Evolutionary conservation across 2,797 vertebrate genomes (phyloP).

Genomic region (Pogonophryne albipinna): DNA sequence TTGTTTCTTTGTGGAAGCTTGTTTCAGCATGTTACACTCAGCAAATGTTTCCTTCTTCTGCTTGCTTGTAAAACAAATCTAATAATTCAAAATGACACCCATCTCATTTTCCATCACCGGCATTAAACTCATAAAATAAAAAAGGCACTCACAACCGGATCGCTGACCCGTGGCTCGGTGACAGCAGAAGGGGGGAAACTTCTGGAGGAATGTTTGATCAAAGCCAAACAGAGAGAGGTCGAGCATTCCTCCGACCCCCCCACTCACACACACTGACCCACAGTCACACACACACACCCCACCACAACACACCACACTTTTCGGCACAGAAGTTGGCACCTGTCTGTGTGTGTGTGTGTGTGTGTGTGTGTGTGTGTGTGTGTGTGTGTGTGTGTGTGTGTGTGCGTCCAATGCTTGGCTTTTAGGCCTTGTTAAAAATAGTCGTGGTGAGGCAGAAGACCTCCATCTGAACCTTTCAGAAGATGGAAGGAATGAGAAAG

Average conservation of each 20-base stretch:
- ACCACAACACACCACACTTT: conserved; percentile 64
- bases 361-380: conserved; percentile 54
- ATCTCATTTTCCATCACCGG: not conserved
- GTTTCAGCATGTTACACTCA: not conserved
- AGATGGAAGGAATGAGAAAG: conserved; percentile 25
- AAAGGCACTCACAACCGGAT: not conserved
- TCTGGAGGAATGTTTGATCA: conserved; percentile 92
- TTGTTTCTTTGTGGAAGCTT: not conserved
- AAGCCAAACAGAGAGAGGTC: conserved; percentile 86
- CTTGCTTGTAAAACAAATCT: not conserved
- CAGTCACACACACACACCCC: conserved; percentile 82
- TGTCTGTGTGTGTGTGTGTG: conserved; percentile 68
- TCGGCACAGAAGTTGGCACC: conserved; percentile 74
- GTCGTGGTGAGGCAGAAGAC: conserved; percentile 65
- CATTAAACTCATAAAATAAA: not conserved
- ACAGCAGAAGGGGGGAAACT: conserved; percentile 75
- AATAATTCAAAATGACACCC: not conserved
- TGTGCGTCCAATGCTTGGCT: conserved; percentile 61
- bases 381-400: no score
- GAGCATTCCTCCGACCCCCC: conserved; percentile 81
- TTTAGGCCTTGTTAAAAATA: conserved; percentile 82
- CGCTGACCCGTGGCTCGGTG: conserved; percentile 38
- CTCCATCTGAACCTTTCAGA: conserved; percentile 73
- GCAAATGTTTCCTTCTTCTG: not conserved
- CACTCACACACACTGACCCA: conserved; percentile 82